Conservation (phyloP, 2,888 invertebrate species). For the Cosmia trapezina region DNA sequence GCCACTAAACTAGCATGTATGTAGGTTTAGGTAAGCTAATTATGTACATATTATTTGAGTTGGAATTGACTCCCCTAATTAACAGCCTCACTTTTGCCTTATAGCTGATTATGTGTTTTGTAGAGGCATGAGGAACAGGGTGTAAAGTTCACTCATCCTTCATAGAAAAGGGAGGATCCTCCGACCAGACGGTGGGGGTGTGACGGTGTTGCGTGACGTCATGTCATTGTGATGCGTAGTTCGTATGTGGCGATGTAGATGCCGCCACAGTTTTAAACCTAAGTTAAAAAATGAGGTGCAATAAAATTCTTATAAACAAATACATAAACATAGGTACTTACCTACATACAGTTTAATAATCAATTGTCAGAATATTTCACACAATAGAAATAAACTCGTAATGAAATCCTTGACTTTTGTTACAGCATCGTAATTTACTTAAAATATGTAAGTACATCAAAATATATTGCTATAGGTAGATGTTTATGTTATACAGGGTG, state of each 20-base stretch:
- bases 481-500: no score
- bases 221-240: no score
- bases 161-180: no score
- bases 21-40: constrained; percentile 25
- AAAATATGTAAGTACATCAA: constrained; percentile 5
- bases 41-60: constrained; percentile 26
- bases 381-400: not conserved
- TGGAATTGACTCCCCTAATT: constrained; percentile 7
- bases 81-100: not conserved
- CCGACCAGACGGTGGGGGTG: no score
- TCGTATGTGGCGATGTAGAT: no score
- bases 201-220: no score
- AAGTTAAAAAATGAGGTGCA: not conserved
- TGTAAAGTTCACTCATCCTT: no score
- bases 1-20: constrained; percentile 7
- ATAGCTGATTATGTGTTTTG: not conserved
- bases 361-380: constrained; percentile 10
- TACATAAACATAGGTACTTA: not conserved
- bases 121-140: no score
- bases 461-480: constrained; percentile 5
- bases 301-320: not conserved
- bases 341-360: not conserved
- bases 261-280: no score
- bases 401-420: constrained; percentile 35
- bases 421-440: constrained; percentile 5